These are phyloP conservation scores for Trilocha varians DNA, from an alignment of 2,888 invertebrate genomes.

Conservation along the genomic window DNA sequence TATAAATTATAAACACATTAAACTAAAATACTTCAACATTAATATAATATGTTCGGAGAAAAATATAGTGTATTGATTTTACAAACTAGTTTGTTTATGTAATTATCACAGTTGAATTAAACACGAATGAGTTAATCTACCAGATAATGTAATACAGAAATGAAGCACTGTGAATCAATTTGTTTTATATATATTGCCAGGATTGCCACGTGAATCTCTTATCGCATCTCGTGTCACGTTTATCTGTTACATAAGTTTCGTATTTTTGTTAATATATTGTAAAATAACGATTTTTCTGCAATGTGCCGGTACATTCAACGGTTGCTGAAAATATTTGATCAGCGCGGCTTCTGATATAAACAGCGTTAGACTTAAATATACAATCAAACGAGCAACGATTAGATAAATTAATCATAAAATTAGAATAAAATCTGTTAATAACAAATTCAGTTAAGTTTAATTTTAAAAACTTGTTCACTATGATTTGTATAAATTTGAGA, in stretches of 20 bases:
- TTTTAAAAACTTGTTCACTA: too few species aligned
- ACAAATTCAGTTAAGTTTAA: too few species aligned
- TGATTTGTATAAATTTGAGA: too few species aligned
- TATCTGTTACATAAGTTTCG: background rate
- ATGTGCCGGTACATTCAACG: background rate
- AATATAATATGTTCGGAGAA: background rate
- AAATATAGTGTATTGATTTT: background rate
- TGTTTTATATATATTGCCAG: background rate
- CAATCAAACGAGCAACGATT: too few species aligned
- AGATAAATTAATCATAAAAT: too few species aligned
- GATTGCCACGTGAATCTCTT: background rate
- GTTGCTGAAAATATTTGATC: too few species aligned
- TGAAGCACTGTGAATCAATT: background rate
- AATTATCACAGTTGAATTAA: background rate
- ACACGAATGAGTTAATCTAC: background rate
- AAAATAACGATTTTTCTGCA: background rate
- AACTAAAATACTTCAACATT: background rate
- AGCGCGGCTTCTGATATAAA: too few species aligned
- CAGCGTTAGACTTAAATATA: too few species aligned
- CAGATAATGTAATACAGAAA: background rate
- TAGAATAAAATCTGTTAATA: too few species aligned
- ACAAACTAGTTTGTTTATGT: background rate
- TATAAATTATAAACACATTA: background rate
- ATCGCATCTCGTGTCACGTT: background rate
- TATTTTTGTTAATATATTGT: background rate